These are phyloP conservation scores for Rhyacophila evoluta DNA, from an alignment of 2,888 invertebrate species.

Conservation along the genomic window DNA sequence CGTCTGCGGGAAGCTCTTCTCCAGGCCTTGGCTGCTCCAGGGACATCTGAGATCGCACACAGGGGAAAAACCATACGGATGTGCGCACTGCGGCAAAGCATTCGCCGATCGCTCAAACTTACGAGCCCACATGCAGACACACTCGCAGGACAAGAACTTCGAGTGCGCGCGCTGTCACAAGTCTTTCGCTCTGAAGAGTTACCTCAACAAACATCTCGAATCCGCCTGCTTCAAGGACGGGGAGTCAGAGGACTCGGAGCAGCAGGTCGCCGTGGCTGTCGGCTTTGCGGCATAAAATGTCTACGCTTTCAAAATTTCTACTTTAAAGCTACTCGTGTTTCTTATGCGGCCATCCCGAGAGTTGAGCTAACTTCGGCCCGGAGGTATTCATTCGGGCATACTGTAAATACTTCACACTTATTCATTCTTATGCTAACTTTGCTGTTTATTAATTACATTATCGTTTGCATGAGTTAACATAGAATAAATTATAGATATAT, in stretches of 20 bases:
- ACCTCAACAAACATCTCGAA: constrained; percentile 95
- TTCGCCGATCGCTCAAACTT: constrained; percentile 95
- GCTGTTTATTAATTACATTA: constrained; percentile 38
- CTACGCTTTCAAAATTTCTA: constrained; percentile 59
- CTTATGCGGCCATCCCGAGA: constrained; percentile 51
- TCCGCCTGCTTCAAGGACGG: constrained; percentile 85
- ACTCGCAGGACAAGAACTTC: constrained; percentile 90
- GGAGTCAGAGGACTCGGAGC: constrained; percentile 63
- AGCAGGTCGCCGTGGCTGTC: constrained; percentile 62
- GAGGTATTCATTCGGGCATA: constrained; percentile 27
- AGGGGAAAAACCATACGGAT: constrained; percentile 93
- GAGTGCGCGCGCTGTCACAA: constrained; percentile 90
- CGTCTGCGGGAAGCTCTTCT: constrained; percentile 94
- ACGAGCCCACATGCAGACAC: constrained; percentile 95
- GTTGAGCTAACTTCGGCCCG: constrained; percentile 45
- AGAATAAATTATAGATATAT: constrained; percentile 38
- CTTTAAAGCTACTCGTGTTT: constrained; percentile 38
- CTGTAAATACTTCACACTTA: constrained; percentile 40
- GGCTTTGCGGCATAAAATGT: constrained; percentile 82
- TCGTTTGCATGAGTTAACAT: constrained; percentile 38
- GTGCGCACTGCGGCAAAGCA: constrained; percentile 93
- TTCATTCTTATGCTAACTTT: constrained; percentile 45
- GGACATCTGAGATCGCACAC: constrained; percentile 92
- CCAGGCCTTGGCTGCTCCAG: constrained; percentile 95
- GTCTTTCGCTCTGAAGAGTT: constrained; percentile 93